Evolutionary conservation across 2,797 vertebrate species (phyloP).

Genomic region (Columba guinea): DNA sequence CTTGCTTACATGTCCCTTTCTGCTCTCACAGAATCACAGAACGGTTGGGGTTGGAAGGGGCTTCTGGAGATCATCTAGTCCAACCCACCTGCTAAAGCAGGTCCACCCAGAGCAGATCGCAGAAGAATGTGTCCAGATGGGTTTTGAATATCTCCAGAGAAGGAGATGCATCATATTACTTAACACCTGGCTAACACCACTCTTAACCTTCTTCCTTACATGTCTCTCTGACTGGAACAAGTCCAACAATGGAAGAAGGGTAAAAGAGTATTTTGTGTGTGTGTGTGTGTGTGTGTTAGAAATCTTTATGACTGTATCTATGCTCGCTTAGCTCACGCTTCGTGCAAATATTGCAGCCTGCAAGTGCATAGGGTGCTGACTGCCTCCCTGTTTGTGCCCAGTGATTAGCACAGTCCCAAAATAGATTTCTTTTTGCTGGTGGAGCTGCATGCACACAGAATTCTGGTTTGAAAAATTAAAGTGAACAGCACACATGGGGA

Average conservation of each 20-base stretch:
- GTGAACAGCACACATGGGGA: not conserved
- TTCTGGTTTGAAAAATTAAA: not conserved
- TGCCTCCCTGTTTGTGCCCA: not conserved
- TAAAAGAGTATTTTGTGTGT: not conserved
- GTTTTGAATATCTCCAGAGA: too few species aligned
- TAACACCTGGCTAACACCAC: not conserved
- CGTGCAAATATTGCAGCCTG: not conserved
- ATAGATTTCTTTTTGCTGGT: not conserved
- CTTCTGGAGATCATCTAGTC: too few species aligned
- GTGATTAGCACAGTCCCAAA: not conserved
- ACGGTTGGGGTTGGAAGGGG: too few species aligned
- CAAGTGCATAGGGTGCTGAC: not conserved
- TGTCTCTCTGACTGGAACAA: not conserved
- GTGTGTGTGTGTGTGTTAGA: not conserved
- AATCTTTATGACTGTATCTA: not conserved
- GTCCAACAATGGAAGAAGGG: not conserved
- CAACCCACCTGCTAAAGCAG: too few species aligned
- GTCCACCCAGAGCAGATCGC: too few species aligned
- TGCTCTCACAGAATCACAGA: not conserved
- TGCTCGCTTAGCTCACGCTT: not conserved
- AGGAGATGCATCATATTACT: not conserved
- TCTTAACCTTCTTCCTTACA: not conserved
- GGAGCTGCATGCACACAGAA: accelerated
- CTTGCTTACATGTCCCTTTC: not conserved
- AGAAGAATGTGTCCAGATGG: too few species aligned